Percentiles rank a stretch among this genome's conserved stretches.
Conservation (phyloP, 2,797 vertebrate species). For the Morelia viridis region DNA sequence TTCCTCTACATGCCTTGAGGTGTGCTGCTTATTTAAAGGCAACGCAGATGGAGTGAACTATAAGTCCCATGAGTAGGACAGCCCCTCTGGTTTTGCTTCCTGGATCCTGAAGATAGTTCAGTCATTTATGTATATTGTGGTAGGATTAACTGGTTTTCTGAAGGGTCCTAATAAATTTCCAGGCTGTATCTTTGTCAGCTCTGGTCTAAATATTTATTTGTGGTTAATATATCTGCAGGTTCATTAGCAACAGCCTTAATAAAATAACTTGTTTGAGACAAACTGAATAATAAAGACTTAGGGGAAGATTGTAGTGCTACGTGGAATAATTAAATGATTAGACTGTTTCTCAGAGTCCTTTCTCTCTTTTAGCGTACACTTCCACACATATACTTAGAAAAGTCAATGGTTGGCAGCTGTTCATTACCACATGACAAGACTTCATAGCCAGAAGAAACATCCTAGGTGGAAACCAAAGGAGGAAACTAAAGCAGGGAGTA, state of each 20-base stretch:
- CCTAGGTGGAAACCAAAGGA: slow-evolving; percentile 53
- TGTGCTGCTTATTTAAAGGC: neutral
- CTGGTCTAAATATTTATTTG: neutral
- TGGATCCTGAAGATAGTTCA: neutral
- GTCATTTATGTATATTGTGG: neutral
- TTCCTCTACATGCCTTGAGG: neutral
- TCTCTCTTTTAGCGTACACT: slow-evolving; percentile 21
- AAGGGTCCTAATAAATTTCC: neutral
- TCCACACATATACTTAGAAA: slow-evolving; percentile 45
- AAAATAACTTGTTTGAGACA: slow-evolving; percentile 30
- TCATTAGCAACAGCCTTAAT: slow-evolving; percentile 31
- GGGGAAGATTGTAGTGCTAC: neutral
- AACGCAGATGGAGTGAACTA: neutral
- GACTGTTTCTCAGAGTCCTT: slow-evolving; percentile 4
- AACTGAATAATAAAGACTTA: slow-evolving; percentile 23
- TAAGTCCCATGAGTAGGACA: neutral
- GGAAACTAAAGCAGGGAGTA: slow-evolving; percentile 39
- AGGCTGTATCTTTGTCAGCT: neutral
- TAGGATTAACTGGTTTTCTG: neutral
- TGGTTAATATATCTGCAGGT: neutral
- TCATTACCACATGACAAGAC: slow-evolving; percentile 49
- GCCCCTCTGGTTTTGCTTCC: neutral
- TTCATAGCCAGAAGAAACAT: slow-evolving; percentile 45
- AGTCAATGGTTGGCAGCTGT: slow-evolving; percentile 43
- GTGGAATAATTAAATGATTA: slow-evolving; percentile 24